These are phyloP conservation scores for Coregonus clupeaformis DNA, from an alignment of 2,113 vertebrate genomes.

Conservation along the genomic window DNA sequence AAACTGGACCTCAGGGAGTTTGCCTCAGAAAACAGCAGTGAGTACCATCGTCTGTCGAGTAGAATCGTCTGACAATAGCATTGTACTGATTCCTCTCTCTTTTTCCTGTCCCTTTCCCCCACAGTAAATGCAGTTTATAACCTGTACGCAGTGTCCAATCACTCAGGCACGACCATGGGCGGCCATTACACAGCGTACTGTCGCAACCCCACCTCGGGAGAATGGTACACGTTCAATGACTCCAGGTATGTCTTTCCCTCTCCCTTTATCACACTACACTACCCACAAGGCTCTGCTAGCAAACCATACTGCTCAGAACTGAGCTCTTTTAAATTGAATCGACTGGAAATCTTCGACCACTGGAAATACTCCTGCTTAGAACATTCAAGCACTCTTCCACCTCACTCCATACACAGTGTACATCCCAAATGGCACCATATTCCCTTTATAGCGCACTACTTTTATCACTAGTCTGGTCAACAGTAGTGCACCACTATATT, in stretches of 20 bases:
- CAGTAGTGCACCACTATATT: too few relatives aligned
- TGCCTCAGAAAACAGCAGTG: conserved; percentile 91
- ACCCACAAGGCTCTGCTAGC: not conserved
- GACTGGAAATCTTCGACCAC: too few relatives aligned
- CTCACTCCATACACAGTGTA: too few relatives aligned
- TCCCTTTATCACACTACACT: not conserved
- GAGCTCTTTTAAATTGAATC: too few relatives aligned
- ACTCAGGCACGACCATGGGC: conserved; percentile 98
- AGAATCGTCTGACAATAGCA: not conserved
- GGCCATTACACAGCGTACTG: conserved; percentile 98
- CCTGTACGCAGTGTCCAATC: conserved; percentile 97
- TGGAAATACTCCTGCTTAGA: too few relatives aligned
- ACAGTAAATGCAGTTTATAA: conserved; percentile 91
- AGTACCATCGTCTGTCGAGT: conserved; percentile 60
- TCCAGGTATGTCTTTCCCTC: conserved; percentile 80
- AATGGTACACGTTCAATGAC: conserved; percentile 97
- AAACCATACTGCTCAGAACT: not conserved
- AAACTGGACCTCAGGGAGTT: conserved; percentile 95
- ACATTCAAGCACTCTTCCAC: too few relatives aligned
- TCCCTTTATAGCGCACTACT: too few relatives aligned
- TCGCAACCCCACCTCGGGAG: conserved; percentile 85
- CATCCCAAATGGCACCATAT: too few relatives aligned
- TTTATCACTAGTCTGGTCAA: too few relatives aligned
- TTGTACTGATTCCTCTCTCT: not conserved
- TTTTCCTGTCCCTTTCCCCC: not conserved